A percentile compares a stretch with the other conserved stretches of the same genome.
phyloP scores from a whole-genome alignment of 1,140 invertebrate species.

The Drosophila virilis region DNA sequence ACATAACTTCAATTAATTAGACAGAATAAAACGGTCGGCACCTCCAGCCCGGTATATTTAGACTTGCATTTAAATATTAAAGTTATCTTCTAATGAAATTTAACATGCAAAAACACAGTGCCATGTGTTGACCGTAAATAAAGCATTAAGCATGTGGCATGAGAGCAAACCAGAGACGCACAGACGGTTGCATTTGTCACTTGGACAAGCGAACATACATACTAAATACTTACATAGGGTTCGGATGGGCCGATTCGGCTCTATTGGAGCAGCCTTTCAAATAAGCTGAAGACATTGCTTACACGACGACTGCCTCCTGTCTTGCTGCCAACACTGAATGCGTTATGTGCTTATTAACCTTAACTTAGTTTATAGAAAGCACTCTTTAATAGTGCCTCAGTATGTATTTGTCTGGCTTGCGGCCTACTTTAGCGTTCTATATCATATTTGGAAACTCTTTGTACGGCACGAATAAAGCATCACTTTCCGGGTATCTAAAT shows the following conservation, averaged over 20 bases:
- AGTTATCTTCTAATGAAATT: constrained; percentile 66
- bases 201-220: too few relatives aligned
- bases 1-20: constrained; percentile 79
- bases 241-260: too few relatives aligned
- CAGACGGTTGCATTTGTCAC: too few relatives aligned
- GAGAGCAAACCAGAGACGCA: not conserved
- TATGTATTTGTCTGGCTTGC: too few relatives aligned
- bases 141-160: too few relatives aligned
- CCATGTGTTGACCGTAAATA: too few relatives aligned
- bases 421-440: too few relatives aligned
- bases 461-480: too few relatives aligned
- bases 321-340: constrained; percentile 58
- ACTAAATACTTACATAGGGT: too few relatives aligned
- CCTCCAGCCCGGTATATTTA: not conserved
- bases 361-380: constrained; percentile 71
- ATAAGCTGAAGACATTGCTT: not conserved
- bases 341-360: constrained; percentile 79
- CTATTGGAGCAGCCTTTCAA: not conserved
- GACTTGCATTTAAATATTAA: constrained; percentile 63
- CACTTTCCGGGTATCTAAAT: too few relatives aligned
- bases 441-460: too few relatives aligned
- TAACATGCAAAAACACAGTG: constrained; percentile 20
- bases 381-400: too few relatives aligned
- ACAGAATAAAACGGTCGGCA: constrained; percentile 61
- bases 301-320: constrained; percentile 14